These are phyloP conservation scores for Centropus unirufus DNA, from an alignment of 2,113 vertebrate species.

Conservation along the genomic window DNA sequence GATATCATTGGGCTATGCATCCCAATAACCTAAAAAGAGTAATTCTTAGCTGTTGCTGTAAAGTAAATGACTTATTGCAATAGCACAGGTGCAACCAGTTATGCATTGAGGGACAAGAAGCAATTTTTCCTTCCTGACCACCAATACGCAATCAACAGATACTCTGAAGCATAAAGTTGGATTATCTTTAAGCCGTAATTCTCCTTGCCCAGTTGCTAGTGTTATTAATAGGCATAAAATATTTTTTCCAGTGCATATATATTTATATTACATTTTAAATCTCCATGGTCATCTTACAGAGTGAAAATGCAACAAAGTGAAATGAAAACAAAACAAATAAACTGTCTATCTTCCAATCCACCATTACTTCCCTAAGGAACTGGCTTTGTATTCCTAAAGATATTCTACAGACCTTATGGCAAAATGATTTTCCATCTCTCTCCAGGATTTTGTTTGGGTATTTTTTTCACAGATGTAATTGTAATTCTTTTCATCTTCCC, in stretches of 20 bases:
- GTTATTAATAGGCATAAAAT: conserved; percentile 46
- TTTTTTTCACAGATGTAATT: conserved; percentile 66
- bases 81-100: not conserved
- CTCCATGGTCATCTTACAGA: not conserved
- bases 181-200: not conserved
- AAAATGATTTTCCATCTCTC: conserved; percentile 14
- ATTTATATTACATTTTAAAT: conserved; percentile 16
- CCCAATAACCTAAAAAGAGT: not conserved
- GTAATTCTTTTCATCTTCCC: conserved; percentile 68
- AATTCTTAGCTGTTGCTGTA: not conserved
- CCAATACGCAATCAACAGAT: not conserved
- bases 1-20: not conserved
- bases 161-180: not conserved
- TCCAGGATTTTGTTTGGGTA: not conserved
- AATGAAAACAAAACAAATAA: conserved; percentile 24
- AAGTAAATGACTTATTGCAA: not conserved
- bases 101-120: not conserved
- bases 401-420: conserved; percentile 55
- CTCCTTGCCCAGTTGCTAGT: not conserved
- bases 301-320: not conserved
- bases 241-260: conserved; percentile 19
- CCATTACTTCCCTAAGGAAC: not conserved
- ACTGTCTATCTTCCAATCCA: not conserved
- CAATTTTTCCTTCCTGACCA: not conserved
- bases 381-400: conserved; percentile 54